A percentile compares a stretch with the other conserved stretches of the same genome.
Conservation (phyloP, 2,888 invertebrate species). For the Himalopsyche tibetana region DNA sequence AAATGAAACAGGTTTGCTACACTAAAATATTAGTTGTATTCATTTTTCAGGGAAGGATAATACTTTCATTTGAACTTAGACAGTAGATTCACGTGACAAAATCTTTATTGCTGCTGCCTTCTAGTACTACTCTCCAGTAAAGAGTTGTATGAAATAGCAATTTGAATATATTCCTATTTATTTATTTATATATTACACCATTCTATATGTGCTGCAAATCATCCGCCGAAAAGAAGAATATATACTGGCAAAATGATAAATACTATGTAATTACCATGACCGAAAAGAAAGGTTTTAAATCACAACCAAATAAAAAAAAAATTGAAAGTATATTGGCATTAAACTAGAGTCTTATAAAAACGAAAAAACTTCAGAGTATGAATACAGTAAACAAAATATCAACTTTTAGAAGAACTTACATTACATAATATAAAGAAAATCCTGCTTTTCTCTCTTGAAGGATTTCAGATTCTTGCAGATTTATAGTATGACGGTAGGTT, state of each 20-base stretch:
- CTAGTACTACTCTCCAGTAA: neutral
- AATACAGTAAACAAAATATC: neutral
- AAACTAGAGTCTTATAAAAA: neutral
- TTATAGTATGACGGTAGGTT: too few species aligned
- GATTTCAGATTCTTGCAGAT: too few species aligned
- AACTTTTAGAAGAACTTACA: too few species aligned
- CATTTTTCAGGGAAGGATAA: neutral
- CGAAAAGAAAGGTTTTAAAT: slow-evolving; percentile 10
- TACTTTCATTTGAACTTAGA: slow-evolving; percentile 16
- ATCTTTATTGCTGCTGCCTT: neutral
- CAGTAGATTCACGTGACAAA: neutral
- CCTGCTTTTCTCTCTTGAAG: too few species aligned
- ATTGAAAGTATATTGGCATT: neutral
- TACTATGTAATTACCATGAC: slow-evolving; percentile 21
- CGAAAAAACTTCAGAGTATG: neutral
- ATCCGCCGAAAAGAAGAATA: neutral
- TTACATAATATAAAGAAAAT: too few species aligned
- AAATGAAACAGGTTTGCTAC: neutral
- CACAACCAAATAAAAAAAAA: slow-evolving; percentile 3
- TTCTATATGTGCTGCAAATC: neutral
- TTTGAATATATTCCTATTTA: neutral
- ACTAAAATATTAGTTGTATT: neutral
- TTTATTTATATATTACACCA: neutral
- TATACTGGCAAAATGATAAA: neutral
- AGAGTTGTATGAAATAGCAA: slow-evolving; percentile 3